Evolutionary conservation across 1,140 invertebrate genomes (phyloP), one percentile per base, ranked within the genome.

Genomic region (Helicoverpa zea): DNA sequence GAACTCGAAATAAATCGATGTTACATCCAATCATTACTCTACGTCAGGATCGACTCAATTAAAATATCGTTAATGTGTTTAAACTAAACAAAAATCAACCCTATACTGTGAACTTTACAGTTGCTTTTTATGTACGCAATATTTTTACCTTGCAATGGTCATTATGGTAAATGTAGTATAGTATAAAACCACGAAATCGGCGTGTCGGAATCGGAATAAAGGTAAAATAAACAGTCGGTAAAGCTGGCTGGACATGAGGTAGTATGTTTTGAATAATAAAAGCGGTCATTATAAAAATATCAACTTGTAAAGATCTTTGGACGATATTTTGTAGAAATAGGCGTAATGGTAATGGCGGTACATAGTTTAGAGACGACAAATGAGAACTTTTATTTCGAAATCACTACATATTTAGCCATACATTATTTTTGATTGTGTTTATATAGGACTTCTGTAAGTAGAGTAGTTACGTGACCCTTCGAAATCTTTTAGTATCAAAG

Each of bases 1-100:
- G 94, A 95, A 94, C 88, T 94, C 91, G 86, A 94, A 94, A 95
- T 95, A 94, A 95, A 95, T 95, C 92, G 92, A 92, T 92, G 94
- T 92, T 92, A 92, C 94, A 89, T 95, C 94, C 94, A 95, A 95
- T 94, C 94, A 95, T 95, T 95, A 95, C 87, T 95, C 91, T 81
- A 94, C 89, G 94, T 95, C 94, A 92, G 91, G 92, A 90, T 93
- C 91, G 89, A 94, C 92, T 95, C 93, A 94, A 95, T 95, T 95
- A 95, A 95, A 95, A 95, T 95, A 95, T 95, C 93, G 93, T 95
- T 94, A 95, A 95, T 93, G 91, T 76, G 84, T 78, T 66, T 87
- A 83, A 88, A 88, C 75, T 87, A 86, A 82, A 85, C 83, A 84
- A 93, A 92, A 90, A 79, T 81, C 73, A 79, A 92, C 92, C 87